Evolutionary conservation across 2,113 vertebrate genomes (phyloP), one percentile per base, ranked within the genome.

Genomic region (Bubalus kerabau): DNA sequence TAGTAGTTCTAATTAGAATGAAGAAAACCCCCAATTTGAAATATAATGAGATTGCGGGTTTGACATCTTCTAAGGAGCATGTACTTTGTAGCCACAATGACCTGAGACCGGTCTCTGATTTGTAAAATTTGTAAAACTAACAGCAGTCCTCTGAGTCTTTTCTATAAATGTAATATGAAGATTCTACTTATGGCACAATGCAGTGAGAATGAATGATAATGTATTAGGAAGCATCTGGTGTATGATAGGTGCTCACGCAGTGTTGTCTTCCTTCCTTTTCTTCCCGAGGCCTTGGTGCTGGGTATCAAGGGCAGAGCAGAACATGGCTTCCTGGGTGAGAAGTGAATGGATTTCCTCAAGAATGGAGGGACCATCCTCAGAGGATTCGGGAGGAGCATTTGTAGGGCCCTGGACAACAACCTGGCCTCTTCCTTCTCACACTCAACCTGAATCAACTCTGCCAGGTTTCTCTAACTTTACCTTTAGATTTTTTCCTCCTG

Each of bases 311-410:
- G 23, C 23, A n/a, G 62, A 74, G 64, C 6, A 62, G 28, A 93
- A 17, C 15, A n/a, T 1, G 59, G 50, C 5, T 8, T 23, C 17
- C 12, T 11, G 4, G 19, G 21, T 2, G 0, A 16, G 36, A 36
- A 43, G 17, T 87, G 2, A 52, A 2, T 10, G 32, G 82, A 9
- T 1, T 81, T 50, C 6, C 40, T 36, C 32, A 3, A 0, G 11
- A 52, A 50, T 21, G 14, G 13, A 71, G 26, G 26, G n/a, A 74
- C 21, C 57, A 50, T 83, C 21, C 17, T 21, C 26, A 48, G 17
- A 6, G 12, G 21, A 6, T 7, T 12, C 10, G 1, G 10, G 13
- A n/a, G 15, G 24, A 74, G 36, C 0, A 0, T 28, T 28, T 67
- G n/a, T 26, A 15, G 81, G 48, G 13, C 36, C 16, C 15, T 9